A percentile compares a stretch with the other conserved stretches of the same genome.
These are phyloP conservation scores for Malurus alboscapulatus DNA, from an alignment of 2,113 vertebrate species.

Conservation along the genomic window DNA sequence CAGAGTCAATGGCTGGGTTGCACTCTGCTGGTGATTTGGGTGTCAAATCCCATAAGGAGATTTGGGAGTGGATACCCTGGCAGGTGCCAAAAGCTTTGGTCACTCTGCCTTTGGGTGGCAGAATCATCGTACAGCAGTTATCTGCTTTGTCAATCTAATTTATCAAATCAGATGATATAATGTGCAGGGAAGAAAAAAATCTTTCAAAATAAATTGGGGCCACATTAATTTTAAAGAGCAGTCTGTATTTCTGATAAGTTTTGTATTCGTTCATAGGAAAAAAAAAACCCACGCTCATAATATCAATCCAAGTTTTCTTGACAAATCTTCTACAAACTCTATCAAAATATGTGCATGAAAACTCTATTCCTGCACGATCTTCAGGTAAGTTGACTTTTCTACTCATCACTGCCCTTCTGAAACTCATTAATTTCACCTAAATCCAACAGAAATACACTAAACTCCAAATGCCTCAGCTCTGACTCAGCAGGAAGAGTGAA, in stretches of 20 bases:
- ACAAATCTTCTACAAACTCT: neutral
- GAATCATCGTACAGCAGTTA: rapidly evolving
- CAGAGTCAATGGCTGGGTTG: neutral
- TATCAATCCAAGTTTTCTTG: neutral
- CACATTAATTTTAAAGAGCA: neutral
- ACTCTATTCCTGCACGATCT: neutral
- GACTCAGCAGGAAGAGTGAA: neutral
- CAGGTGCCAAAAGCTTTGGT: neutral
- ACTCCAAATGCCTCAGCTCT: neutral
- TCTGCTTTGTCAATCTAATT: neutral
- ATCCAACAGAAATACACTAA: neutral
- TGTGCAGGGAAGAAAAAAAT: neutral
- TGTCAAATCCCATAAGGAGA: neutral
- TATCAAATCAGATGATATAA: neutral
- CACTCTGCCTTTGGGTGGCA: neutral
- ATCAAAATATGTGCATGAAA: neutral
- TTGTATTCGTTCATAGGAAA: rapidly evolving
- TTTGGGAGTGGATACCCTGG: rapidly evolving
- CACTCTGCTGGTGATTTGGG: neutral
- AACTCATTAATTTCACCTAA: neutral
- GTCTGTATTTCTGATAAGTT: neutral
- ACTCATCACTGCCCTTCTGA: neutral
- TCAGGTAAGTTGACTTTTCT: neutral
- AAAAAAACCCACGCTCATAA: neutral
- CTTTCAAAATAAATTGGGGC: neutral